Conservation (phyloP, 2,113 vertebrate species). For the Phodopus roborovskii region DNA sequence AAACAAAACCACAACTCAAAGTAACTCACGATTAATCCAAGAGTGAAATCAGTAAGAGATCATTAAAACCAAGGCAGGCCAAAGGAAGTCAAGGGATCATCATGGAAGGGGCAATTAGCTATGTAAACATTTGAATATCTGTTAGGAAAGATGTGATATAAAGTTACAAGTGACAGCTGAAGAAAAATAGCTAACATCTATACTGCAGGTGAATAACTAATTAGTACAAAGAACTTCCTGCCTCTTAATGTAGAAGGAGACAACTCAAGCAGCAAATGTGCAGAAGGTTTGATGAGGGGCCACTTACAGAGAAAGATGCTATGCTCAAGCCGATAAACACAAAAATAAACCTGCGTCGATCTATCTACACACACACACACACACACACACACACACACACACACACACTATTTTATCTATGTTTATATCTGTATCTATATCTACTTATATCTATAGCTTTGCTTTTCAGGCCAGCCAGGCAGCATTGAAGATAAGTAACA, state of each 20-base stretch:
- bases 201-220: background rate
- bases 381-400: no score
- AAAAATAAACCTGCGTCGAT: background rate
- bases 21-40: constrained; percentile 46
- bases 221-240: constrained; percentile 51
- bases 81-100: constrained; percentile 49
- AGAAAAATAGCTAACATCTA: constrained; percentile 45
- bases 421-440: background rate
- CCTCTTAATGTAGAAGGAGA: background rate
- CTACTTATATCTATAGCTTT: background rate
- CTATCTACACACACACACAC: no score
- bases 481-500: background rate
- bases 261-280: background rate
- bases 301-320: background rate
- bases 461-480: background rate
- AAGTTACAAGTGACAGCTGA: constrained; percentile 36
- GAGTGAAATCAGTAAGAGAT: constrained; percentile 51
- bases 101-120: background rate
- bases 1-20: background rate
- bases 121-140: constrained; percentile 56
- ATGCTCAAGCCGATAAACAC: background rate
- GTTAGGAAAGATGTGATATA: constrained; percentile 29
- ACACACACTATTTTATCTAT: no score
- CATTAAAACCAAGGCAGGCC: constrained; percentile 33
- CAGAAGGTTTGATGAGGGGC: constrained; percentile 28